Evolutionary conservation across 2,797 vertebrate species (phyloP), one percentile per base, ranked within the genome.

Genomic region (Sarcophilus harrisii): DNA sequence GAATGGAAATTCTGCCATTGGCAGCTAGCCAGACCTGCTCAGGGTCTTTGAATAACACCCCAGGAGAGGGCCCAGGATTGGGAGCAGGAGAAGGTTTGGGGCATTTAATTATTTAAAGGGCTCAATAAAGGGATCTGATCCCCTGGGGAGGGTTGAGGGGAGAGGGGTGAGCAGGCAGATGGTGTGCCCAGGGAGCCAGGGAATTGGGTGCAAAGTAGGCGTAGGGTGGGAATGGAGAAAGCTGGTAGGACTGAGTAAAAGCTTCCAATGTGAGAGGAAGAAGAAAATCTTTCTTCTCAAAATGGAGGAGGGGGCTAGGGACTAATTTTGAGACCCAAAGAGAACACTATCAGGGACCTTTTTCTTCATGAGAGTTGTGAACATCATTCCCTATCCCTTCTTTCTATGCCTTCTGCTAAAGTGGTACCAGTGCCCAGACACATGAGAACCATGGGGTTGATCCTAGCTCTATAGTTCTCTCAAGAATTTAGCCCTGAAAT

Each of bases 101-200:
- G 90, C 96, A 96, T 98, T 98, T 97, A 97, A 96, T 97, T 97
- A 97, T 97, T 98, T 98, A 97, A 98, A 97, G 58, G 92, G 96
- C 95, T 97, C 94, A 94, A 97, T 97, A 92, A 90, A 95, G 97
- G 91, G 90, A 97, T 87, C 96, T 58, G 90, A 95, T 94, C 96
- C 97, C 93, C 95, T 0, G 28, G 93, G 90, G 96, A 66, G 95
- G 54, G 73, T 49, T 49, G 73, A 90, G 11, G 28, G 24, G 52
- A 90, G 87, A 54, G 87, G 73, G 93, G 91, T 89, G 91, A 52
- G 32, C 38, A 94, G 91, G 96, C 97, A 98, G 98, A 97, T 97
- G 98, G 97, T 92, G 58, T 90, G 92, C 93, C 94, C 93, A n/a
- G 0, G 81, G 66, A 92, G 91, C 96, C 73, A 91, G 73, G 93